Base-by-base conservation (phyloP, 2,113 vertebrate species). In the Corvus moneduloides region DNA sequence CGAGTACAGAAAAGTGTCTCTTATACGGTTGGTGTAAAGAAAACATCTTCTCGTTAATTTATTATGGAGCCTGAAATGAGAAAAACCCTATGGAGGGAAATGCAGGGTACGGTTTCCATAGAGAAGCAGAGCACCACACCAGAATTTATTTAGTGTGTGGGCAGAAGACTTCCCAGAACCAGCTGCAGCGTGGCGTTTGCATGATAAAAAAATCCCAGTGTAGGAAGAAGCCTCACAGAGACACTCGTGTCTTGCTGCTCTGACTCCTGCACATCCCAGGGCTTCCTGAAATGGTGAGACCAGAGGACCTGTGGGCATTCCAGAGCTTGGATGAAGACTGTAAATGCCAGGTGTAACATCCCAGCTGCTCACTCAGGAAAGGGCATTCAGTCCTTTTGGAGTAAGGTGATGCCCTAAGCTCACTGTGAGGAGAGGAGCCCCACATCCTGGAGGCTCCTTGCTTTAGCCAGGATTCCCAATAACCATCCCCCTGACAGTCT, bases 1-100 rank as follows among this genome's bases (percentile, higher is more conserved):
- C 92, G 95, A 97, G 95, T 91, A 96, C 93, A 95, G 97, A 97
- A 97, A 96, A 77, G 54, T 56, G 55, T 92, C 96, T 66, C 58
- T 97, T 95, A 97, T 95, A 90, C 92, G 84, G 93, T 33, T 97
- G 94, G 89, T 92, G 95, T 96, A 94, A 96, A 93, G 96, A 95
- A 96, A 97, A 95, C 95, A 97, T 97, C 90, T 96, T 97, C 96
- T 95, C 6, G 68, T 97, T 96, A 97, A 97, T 98, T 97, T 98
- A 98, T 96, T 95, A 96, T 59, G 69, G 94, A 96, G 76, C 95
- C 91, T 94, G 97, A 97, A 97, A 97, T 90, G 94, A 96, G 96
- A 96, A 92, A 96, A 95, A 94, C 94, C 96, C 90, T 87, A 91
- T 89, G 82, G 89, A 75, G 91, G 87, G 97, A 94, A 89, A 94